Percentiles rank a stretch among this genome's conserved stretches.
Evolutionary conservation across 2,888 invertebrate genomes (phyloP).

Genomic region (Agonopterix subpropinquella): DNA sequence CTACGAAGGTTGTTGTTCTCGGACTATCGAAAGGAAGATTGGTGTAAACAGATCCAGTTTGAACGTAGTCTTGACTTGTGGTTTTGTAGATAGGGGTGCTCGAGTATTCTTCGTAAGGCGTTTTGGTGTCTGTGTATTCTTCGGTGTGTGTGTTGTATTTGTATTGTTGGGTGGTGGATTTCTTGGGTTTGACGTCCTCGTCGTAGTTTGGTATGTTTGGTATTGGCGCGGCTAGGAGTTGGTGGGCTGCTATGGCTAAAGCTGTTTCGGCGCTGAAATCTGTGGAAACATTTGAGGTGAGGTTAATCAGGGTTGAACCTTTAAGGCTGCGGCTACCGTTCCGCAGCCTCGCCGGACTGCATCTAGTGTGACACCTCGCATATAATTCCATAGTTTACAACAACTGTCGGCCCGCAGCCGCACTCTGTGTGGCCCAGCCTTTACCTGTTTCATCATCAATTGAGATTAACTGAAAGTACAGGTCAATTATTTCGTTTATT

Average conservation of each 20-base stretch:
- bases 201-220: constrained; percentile 52
- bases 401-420: too few relatives aligned
- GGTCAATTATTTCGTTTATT: too few relatives aligned
- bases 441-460: too few relatives aligned
- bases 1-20: background rate
- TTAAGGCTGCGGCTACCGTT: too few relatives aligned
- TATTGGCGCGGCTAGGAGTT: constrained; percentile 60
- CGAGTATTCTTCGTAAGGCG: constrained; percentile 29
- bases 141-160: constrained; percentile 45
- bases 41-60: constrained; percentile 32
- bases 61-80: constrained; percentile 24
- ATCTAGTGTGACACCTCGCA: too few relatives aligned
- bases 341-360: too few relatives aligned
- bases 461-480: too few relatives aligned
- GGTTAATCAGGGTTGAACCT: constrained; percentile 5
- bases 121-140: constrained; percentile 23
- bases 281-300: constrained; percentile 16
- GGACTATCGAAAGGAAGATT: constrained; percentile 5
- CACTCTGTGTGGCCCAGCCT: too few relatives aligned
- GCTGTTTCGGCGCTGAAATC: constrained; percentile 61
- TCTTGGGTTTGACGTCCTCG: constrained; percentile 37
- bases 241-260: constrained; percentile 64
- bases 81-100: constrained; percentile 48
- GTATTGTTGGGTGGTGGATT: constrained; percentile 40
- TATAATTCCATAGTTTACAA: too few relatives aligned